phyloP scores from a whole-genome alignment of 2,888 invertebrate genomes.

The Acrobasis consociella region DNA sequence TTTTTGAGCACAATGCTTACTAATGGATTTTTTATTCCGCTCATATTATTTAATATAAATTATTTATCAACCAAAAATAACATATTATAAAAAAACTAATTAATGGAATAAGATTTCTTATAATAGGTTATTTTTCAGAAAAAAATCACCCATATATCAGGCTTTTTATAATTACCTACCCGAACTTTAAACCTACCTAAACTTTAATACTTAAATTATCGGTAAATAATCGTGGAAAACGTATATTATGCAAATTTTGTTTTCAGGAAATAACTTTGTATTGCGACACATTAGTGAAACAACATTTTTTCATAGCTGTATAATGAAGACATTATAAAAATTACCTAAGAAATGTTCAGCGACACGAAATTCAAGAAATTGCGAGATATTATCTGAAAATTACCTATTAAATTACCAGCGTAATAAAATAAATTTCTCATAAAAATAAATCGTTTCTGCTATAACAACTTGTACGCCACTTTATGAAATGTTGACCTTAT shows the following conservation, averaged over 20 bases:
- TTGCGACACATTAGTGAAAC: not conserved
- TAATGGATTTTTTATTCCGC: no score
- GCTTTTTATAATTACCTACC: no score
- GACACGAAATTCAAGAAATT: conserved; percentile 42
- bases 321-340: conserved; percentile 54
- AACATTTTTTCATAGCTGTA: conserved; percentile 15
- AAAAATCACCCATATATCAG: no score
- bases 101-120: no score
- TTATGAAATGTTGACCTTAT: not conserved
- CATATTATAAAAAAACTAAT: no score
- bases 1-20: no score
- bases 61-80: no score
- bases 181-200: no score
- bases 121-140: no score
- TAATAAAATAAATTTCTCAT: conserved; percentile 17
- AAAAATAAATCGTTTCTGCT: conserved; percentile 11
- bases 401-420: conserved; percentile 2
- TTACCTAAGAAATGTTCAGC: conserved; percentile 41
- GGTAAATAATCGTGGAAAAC: no score
- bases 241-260: not conserved
- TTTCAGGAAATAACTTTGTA: conserved; percentile 10
- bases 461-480: not conserved
- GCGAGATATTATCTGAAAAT: conserved; percentile 26
- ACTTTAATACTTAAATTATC: no score
- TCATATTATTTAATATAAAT: no score